Evolutionary conservation across 2,888 invertebrate genomes (phyloP), one percentile per base, ranked within the genome.

Genomic region (Tachystola acroxantha): DNA sequence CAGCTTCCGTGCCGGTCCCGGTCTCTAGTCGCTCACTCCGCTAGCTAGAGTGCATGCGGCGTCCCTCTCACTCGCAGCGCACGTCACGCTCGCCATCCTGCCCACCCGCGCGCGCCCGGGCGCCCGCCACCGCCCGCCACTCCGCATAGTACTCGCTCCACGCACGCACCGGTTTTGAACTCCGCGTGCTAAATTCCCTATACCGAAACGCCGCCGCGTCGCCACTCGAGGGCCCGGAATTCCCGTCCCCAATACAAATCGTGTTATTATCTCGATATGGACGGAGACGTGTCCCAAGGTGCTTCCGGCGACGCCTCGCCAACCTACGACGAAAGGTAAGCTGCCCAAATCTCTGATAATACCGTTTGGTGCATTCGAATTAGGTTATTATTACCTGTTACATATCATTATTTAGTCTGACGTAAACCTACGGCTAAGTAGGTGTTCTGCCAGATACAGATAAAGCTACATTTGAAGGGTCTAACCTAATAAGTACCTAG

Each of bases 281-380:
- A 82, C 51, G 73, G 68, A 48, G 78, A 82, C 52, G 45, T 72
- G 51, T 80, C 82, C 48, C 80, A 74, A 52, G 68, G 56, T 46
- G 72, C 58, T 50, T 82, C 84, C 40, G 77, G 82, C 42, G 75
- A 72, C 33, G 68, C 47, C 45, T 72, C 82, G 28, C 81, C 81
- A 24, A 69, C 68, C 36, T 81, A 66, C 50, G 82, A 82, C 33
- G 84, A 84, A 53, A 67, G 73, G 84, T 84, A 69, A 77, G 78
- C n/a, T 44, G 22, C 37, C 9, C 27, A 7, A 30, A 36, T 26
- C 33, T 12, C n/a, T n/a, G n/a, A n/a, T n/a, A n/a, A n/a, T 7
- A 24, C 22, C 20, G 26, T 33, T 7, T n/a, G 14, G 9, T 31
- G 7, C 31, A 14, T 31, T n/a, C n/a, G n/a, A n/a, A n/a, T n/a